Evolutionary conservation across 1,140 invertebrate species (phyloP).

Genomic region (Macrostomum lignano): DNA sequence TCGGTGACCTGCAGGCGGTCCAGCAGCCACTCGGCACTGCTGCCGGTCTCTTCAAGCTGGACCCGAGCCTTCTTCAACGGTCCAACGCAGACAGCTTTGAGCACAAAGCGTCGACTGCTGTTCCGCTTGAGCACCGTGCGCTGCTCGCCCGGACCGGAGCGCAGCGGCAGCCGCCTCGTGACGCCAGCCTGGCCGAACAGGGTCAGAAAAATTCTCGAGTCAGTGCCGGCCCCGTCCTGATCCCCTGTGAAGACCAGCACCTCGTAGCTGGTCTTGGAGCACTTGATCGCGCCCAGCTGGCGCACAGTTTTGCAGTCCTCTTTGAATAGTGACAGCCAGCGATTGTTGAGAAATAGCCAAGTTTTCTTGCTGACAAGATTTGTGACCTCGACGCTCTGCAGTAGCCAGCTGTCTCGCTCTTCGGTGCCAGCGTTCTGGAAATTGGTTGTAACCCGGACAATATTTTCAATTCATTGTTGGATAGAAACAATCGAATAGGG

Average conservation of each 20-base stretch:
- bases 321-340: constrained; percentile 24
- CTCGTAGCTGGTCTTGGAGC: constrained; percentile 22
- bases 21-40: constrained; percentile 24
- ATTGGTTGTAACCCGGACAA: not conserved
- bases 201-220: constrained; percentile 25
- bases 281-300: constrained; percentile 16
- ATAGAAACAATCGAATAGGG: no score
- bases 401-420: constrained; percentile 22
- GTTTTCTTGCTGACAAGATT: constrained; percentile 20
- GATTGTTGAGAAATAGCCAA: constrained; percentile 22
- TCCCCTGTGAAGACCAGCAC: constrained; percentile 24
- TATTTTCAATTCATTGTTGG: no score
- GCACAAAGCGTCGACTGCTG: constrained; percentile 16
- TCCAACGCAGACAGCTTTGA: constrained; percentile 21
- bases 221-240: constrained; percentile 25
- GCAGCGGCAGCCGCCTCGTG: constrained; percentile 17
- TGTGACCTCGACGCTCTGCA: constrained; percentile 20
- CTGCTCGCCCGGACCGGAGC: constrained; percentile 8
- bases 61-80: constrained; percentile 21
- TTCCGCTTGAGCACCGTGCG: constrained; percentile 15
- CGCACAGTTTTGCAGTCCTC: constrained; percentile 16
- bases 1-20: constrained; percentile 26
- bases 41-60: constrained; percentile 26
- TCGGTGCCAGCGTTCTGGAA: constrained; percentile 19
- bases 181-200: constrained; percentile 29